Conservation (phyloP, 2,888 invertebrate species). For the Idaea aversata region DNA sequence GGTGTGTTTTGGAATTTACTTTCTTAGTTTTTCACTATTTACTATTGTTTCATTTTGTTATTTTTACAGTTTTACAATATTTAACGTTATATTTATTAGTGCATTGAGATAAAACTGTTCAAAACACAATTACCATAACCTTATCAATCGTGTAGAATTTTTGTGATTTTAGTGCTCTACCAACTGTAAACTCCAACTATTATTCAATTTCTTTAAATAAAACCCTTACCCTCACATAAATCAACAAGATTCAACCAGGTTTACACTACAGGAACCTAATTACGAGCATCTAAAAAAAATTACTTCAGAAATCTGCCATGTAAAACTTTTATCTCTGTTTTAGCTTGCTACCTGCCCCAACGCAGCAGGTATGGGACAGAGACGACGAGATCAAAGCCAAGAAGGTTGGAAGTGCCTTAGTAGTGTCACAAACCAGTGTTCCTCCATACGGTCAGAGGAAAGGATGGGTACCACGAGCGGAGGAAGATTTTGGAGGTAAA, state of each 20-base stretch:
- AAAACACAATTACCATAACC: not conserved
- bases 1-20: slow-evolving; percentile 43
- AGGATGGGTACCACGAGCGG: slow-evolving; percentile 94
- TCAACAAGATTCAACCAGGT: not conserved
- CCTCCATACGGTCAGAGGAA: slow-evolving; percentile 97
- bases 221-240: not conserved
- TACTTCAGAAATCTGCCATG: not conserved
- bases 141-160: not conserved
- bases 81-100: not conserved
- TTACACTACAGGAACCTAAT: not conserved
- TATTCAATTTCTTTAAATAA: not conserved
- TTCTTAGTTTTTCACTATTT: not conserved
- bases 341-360: slow-evolving; percentile 93
- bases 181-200: not conserved
- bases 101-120: not conserved
- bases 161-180: not conserved
- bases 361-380: slow-evolving; percentile 92
- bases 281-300: not conserved
- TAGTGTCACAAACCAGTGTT: slow-evolving; percentile 89
- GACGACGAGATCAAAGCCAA: slow-evolving; percentile 87
- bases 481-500: slow-evolving; percentile 84
- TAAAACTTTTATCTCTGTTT: slow-evolving; percentile 23
- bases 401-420: slow-evolving; percentile 82
- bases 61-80: not conserved
- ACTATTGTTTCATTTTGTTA: not conserved